Evolutionary conservation across 2,888 invertebrate species (phyloP), one percentile per base, ranked within the genome.

Genomic region (Incurvaria masculella): DNA sequence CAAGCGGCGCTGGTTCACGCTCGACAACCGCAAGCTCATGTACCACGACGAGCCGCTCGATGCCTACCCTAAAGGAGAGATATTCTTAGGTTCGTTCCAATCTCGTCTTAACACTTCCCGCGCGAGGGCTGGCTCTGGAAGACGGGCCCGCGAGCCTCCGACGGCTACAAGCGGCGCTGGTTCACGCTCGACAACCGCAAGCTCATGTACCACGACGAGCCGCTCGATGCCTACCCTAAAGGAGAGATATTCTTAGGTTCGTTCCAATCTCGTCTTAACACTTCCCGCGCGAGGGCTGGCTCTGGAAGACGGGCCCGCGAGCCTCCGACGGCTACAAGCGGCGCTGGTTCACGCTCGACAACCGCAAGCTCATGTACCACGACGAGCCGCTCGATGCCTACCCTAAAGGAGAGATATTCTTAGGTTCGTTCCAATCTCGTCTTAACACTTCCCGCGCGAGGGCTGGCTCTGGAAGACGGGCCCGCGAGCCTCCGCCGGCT

Each of bases 381-480:
- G 90, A 92, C 61, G 91, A 92, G 60, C 88, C 89, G 2, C 71
- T 94, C 65, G 91, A 92, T 61, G 90, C 94, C 2, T 89, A 89
- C 72, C 92, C 94, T 0, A 94, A 93, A 71, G 94, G 94, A 44
- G 94, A 94, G 76, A 89, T 94, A 57, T 94, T 93, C 68, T 74
- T 94, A 56, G 93, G 94, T 63, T 65, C 80, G 67, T 59, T n/a
- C n/a, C n/a, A n/a, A n/a, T n/a, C n/a, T n/a, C n/a, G n/a, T n/a
- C n/a, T n/a, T n/a, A n/a, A n/a, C n/a, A 94, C 69, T 94, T 94
- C 69, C 81, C 87, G 0, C 84, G 87, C 61, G 94, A 94, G 72
- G 94, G 94, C 3, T 94, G 88, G 85, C 73, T 95, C 38, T 88
- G 87, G 84, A 95, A 95, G 76, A 94, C 93, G 1, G 94, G 94